A percentile compares a stretch with the other conserved stretches of the same genome.
Conservation (phyloP, 2,888 invertebrate genomes). For the Macaria notata region DNA sequence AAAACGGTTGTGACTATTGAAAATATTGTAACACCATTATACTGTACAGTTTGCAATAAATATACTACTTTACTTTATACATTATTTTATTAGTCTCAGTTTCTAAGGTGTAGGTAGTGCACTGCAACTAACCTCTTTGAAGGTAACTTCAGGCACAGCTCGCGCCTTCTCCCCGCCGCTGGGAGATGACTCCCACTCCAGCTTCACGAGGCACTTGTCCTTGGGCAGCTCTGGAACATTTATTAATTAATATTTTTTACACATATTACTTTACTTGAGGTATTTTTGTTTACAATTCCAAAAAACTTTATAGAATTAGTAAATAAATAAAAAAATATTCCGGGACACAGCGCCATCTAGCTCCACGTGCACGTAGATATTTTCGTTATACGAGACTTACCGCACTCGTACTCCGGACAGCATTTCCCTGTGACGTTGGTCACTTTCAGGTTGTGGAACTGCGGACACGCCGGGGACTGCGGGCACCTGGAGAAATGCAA, state of each 20-base stretch:
- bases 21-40: too few species aligned
- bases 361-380: not conserved
- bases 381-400: constrained; percentile 54
- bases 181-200: constrained; percentile 77
- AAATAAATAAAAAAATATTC: too few species aligned
- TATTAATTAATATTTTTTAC: too few species aligned
- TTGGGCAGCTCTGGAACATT: constrained; percentile 79
- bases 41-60: too few species aligned
- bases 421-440: constrained; percentile 75
- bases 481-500: constrained; percentile 75
- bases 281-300: too few species aligned
- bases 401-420: constrained; percentile 86
- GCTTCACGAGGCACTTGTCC: constrained; percentile 84
- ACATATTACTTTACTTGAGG: too few species aligned
- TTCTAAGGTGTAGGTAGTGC: too few species aligned
- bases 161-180: constrained; percentile 79
- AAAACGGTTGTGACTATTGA: too few species aligned
- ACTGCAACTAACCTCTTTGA: constrained; percentile 76
- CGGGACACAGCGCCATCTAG: too few species aligned
- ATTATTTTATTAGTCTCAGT: not conserved
- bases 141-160: constrained; percentile 67
- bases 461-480: constrained; percentile 79
- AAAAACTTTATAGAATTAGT: too few species aligned
- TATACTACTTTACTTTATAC: too few species aligned
- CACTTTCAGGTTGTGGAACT: constrained; percentile 75